Conservation (phyloP, 2,113 vertebrate species). For the Phyllostomus hastatus region DNA sequence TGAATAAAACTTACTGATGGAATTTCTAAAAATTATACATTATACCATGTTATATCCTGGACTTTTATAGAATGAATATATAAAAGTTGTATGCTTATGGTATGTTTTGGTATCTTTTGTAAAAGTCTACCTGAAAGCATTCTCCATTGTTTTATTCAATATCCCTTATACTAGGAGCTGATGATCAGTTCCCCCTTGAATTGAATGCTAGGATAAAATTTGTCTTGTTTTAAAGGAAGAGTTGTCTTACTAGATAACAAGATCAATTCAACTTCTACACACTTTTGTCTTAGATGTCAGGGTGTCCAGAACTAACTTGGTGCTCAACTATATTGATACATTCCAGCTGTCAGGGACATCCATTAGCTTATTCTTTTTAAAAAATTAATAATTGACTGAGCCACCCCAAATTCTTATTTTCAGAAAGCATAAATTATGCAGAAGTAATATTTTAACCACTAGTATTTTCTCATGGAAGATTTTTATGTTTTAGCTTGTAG, state of each 20-base stretch:
- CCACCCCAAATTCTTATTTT: constrained; percentile 30
- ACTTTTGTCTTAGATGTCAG: constrained; percentile 24
- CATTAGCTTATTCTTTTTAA: not conserved
- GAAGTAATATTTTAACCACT: constrained; percentile 23
- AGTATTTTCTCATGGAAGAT: not conserved
- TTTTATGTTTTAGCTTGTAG: constrained; percentile 12
- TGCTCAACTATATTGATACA: not conserved
- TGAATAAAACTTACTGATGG: constrained; percentile 4
- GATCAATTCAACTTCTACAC: constrained; percentile 21
- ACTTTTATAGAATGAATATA: not conserved
- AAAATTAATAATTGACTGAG: not conserved
- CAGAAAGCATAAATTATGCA: constrained; percentile 32
- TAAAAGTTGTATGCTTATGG: not conserved
- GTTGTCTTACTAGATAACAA: constrained; percentile 7
- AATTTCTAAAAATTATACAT: not conserved
- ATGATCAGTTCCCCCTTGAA: not conserved
- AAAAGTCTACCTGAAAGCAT: constrained; percentile 34
- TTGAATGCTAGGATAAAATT: constrained; percentile 39
- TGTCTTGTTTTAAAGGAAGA: constrained; percentile 38
- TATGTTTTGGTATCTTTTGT: constrained; percentile 19
- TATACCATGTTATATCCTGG: not conserved
- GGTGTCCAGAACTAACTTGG: constrained; percentile 42
- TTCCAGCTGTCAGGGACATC: not conserved
- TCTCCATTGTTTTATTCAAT: not conserved
- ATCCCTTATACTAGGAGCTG: not conserved